A percentile compares a stretch with the other conserved stretches of the same genome.
Evolutionary conservation across 2,797 vertebrate species (phyloP).

Genomic region (Pempheris klunzingeri): DNA sequence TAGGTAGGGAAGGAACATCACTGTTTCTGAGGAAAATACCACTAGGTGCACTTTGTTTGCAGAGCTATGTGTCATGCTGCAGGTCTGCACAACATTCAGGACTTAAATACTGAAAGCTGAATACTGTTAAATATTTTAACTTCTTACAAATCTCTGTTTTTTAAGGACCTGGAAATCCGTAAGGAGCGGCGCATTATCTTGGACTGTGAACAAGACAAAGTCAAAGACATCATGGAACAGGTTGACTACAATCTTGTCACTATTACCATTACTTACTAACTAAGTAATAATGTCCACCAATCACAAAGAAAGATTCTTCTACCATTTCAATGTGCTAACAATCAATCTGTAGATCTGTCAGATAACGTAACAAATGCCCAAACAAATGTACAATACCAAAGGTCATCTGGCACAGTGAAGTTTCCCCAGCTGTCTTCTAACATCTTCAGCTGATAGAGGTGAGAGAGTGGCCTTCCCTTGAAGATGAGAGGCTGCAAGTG

Average conservation of each 20-base stretch:
- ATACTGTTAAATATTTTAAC: not conserved
- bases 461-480: no score
- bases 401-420: not conserved
- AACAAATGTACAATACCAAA: not conserved
- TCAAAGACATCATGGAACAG: conserved; percentile 98
- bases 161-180: conserved; percentile 93
- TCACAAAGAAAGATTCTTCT: no score
- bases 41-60: not conserved
- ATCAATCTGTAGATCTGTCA: not conserved
- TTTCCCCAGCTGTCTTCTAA: no score
- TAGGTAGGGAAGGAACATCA: not conserved
- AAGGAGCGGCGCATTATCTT: conserved; percentile 95
- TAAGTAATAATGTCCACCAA: not conserved
- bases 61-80: not conserved
- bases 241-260: conserved; percentile 72
- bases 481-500: no score
- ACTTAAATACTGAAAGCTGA: not conserved
- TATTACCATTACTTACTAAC: not conserved
- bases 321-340: not conserved
- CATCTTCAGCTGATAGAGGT: no score
- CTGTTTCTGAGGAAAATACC: not conserved
- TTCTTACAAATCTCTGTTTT: not conserved
- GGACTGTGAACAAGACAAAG: conserved; percentile 97
- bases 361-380: no score
- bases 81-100: not conserved